Evolutionary conservation across 2,888 invertebrate species (phyloP), one percentile per base, ranked within the genome.

Genomic region (Geophilus truncorum): DNA sequence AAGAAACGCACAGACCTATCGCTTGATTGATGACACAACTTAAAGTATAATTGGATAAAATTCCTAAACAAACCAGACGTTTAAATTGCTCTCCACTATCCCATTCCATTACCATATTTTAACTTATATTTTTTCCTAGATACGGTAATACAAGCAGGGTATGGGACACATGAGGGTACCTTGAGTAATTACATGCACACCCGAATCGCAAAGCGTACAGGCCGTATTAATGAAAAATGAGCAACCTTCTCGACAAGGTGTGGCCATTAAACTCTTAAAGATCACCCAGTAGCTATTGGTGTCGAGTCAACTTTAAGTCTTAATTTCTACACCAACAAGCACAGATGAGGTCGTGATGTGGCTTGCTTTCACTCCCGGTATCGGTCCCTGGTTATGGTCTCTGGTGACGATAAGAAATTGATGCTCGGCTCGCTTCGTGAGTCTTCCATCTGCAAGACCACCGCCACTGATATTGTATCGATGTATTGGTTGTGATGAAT

Each of bases 251-350:
- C 62, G 25, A 62, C 62, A 62, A 25, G 62, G 62, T 62, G 45
- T 45, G 62, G 25, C 62, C 25, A 62, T 62, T 62, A 62, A 62
- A 62, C 23, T 12, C 62, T 62, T 62, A 62, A 62, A 25, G 28
- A 62, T 28, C 62, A 15, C n/a, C n/a, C 15, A 25, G 23, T 62
- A 25, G 62, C 25, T 62, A 62, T 62, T 62, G 62, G 62, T 62
- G 62, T 62, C 62, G 62, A 62, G 62, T 62, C 62, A 62, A 62
- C 62, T 62, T 62, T 62, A 62, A 62, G 62, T 62, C 62, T 62
- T 62, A 62, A 62, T 62, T 62, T 62, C 62, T 15, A 62, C 62
- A 62, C 62, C 12, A 62, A 62, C 12, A 25, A 62, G 62, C 62
- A 62, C 9, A 62, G 62, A 62, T 62, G 62, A 62, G 62, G 62